Evolutionary conservation across 2,113 vertebrate genomes (phyloP).

Genomic region (Pitta sordida): DNA sequence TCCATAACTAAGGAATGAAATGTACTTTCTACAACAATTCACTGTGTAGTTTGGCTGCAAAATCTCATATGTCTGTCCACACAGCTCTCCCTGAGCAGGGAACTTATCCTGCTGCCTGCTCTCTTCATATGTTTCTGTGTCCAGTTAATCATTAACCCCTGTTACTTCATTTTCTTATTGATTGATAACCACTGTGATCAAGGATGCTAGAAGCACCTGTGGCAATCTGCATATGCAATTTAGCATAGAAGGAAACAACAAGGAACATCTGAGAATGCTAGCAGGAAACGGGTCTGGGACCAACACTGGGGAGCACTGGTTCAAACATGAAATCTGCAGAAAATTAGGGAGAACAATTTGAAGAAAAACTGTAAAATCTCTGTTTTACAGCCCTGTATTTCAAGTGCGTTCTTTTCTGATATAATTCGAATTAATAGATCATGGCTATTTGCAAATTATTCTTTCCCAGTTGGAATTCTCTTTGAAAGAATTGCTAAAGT

Average conservation of each 20-base stretch:
- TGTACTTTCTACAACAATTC: background rate
- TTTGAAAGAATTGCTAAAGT: background rate
- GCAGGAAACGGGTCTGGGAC: background rate
- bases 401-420: background rate
- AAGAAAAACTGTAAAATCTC: background rate
- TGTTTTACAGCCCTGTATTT: background rate
- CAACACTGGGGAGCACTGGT: background rate
- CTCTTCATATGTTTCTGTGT: background rate
- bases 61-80: background rate
- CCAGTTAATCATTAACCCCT: background rate
- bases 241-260: background rate
- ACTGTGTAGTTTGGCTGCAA: background rate
- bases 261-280: background rate
- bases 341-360: background rate
- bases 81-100: background rate
- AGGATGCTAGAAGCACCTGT: background rate
- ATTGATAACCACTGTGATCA: background rate
- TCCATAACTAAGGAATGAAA: background rate
- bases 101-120: background rate
- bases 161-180: background rate
- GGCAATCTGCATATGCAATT: background rate
- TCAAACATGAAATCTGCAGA: background rate
- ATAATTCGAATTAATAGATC: background rate
- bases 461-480: background rate
- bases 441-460: background rate